Base-by-base conservation (phyloP, 2,888 invertebrate species). In the Callinectes sapidus region DNA sequence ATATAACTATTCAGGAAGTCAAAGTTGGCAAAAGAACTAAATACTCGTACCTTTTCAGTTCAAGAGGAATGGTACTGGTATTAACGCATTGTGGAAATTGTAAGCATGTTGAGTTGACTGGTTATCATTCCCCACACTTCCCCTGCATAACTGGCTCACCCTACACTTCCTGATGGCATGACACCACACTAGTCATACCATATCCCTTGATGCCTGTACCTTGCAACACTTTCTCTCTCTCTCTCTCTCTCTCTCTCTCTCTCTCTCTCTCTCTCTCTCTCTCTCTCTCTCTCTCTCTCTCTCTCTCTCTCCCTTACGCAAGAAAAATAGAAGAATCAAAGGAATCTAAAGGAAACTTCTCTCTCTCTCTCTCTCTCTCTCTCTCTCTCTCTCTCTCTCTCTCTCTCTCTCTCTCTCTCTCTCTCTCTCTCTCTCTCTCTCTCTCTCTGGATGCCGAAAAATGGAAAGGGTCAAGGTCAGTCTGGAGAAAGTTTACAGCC, bases 191-290 rank as follows among this genome's bases (percentile, higher is more conserved):
- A 18, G 1, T 61, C 61, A 61, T 16, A 61, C 10, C 23, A 18
- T 23, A 61, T 2, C 23, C 16, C 23, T 2, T 18, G 23, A 23
- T 48, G 48, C 10, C 48, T 48, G 61, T 18, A 61, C 1, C 18
- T 61, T 16, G 61, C 61, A 61, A 16, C 2, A 2, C n/a, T 71
- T n/a, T 66, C 66, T 66, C 66, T 66, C 66, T 66, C 66, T 66
- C 66, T 66, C 66, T 66, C 66, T 66, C 66, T 66, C 66, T 66
- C 66, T 66, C 66, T 66, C 66, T 66, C 66, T 66, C n/a, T 66
- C 66, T 66, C 66, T 66, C 66, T 66, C 66, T 66, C 66, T n/a
- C n/a, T n/a, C n/a, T n/a, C n/a, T n/a, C n/a, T n/a, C n/a, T n/a
- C n/a, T n/a, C n/a, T n/a, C n/a, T 66, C 66, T 66, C 66, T 66